phyloP scores from a whole-genome alignment of 2,113 vertebrate genomes.

The Solea solea region DNA sequence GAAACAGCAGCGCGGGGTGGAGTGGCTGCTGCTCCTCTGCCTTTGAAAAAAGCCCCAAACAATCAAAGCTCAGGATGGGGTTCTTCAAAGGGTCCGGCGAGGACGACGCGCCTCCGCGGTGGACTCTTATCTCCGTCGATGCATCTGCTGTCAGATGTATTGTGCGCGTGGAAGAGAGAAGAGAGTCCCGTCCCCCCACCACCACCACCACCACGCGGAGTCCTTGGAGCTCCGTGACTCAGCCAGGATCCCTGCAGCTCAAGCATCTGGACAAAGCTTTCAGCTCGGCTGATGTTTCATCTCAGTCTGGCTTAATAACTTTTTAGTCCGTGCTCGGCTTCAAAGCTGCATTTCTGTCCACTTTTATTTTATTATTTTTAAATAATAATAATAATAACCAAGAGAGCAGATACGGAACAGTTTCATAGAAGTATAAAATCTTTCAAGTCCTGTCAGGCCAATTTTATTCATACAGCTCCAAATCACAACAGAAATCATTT shows the following conservation, averaged over 20 bases:
- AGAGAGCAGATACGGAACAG: slow-evolving; percentile 2
- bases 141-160: slow-evolving; percentile 54
- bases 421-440: slow-evolving; percentile 24
- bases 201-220: slow-evolving; percentile 34
- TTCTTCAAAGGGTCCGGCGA: slow-evolving; percentile 10
- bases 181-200: slow-evolving; percentile 10
- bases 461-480: background rate
- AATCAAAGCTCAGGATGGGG: background rate
- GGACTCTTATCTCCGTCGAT: slow-evolving; percentile 46
- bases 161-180: slow-evolving; percentile 11
- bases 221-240: slow-evolving; percentile 66
- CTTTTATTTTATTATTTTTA: background rate
- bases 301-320: slow-evolving; percentile 54
- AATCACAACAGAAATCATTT: background rate
- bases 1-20: slow-evolving; percentile 11
- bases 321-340: slow-evolving; percentile 31
- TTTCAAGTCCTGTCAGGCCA: background rate
- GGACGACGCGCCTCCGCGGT: slow-evolving; percentile 43
- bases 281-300: slow-evolving; percentile 51
- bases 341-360: slow-evolving; percentile 19
- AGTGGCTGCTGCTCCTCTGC: slow-evolving; percentile 16
- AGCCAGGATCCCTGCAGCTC: slow-evolving; percentile 67
- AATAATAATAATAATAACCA: slow-evolving; percentile 17
- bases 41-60: background rate
- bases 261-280: slow-evolving; percentile 74